These are phyloP conservation scores for Pteruthius melanotis DNA, from an alignment of 2,113 vertebrate genomes.

Conservation along the genomic window DNA sequence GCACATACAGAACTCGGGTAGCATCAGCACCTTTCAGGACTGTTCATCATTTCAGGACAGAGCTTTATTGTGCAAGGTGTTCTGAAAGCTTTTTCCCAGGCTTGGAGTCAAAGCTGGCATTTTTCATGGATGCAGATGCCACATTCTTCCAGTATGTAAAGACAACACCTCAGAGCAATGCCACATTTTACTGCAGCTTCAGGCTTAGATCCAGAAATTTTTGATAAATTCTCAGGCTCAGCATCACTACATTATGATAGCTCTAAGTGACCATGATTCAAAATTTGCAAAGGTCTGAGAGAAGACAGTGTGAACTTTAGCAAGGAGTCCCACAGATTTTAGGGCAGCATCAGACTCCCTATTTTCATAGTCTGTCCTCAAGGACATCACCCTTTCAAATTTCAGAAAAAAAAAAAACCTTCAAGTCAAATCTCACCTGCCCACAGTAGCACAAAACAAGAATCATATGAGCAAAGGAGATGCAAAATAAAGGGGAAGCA, in stretches of 20 bases:
- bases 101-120: background rate
- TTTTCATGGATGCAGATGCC: background rate
- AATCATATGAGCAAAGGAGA: background rate
- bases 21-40: background rate
- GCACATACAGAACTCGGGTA: background rate
- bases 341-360: background rate
- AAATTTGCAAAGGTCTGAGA: background rate
- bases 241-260: background rate
- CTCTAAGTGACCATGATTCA: accelerated
- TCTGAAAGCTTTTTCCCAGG: background rate
- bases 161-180: background rate
- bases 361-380: background rate
- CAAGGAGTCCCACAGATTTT: background rate
- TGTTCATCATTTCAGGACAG: background rate
- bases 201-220: background rate
- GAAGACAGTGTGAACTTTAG: background rate
- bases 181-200: background rate
- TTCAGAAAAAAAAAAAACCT: background rate
- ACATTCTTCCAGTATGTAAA: background rate
- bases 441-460: background rate
- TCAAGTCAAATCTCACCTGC: background rate
- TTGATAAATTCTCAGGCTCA: background rate
- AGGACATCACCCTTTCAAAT: background rate
- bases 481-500: background rate
- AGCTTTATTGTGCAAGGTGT: background rate